Conservation (phyloP, 1,140 invertebrate species). For the Chironomus striatipennis region DNA sequence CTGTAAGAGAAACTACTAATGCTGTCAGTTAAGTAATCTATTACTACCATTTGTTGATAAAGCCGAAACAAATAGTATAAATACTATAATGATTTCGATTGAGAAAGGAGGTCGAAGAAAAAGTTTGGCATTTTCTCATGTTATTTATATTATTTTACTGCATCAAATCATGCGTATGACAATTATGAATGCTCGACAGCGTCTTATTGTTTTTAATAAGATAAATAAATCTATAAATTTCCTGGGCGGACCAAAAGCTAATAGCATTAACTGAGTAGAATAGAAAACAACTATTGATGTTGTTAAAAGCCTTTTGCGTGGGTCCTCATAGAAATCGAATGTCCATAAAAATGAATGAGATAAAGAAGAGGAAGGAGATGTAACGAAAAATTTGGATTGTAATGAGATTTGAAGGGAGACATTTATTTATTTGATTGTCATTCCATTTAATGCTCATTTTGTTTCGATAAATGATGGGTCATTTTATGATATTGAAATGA, state of each 20-base stretch:
- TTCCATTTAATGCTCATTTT: slow-evolving; percentile 15
- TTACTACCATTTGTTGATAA: no score
- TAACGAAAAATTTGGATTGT: neutral
- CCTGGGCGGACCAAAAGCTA: neutral
- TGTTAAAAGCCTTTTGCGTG: neutral
- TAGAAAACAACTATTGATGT: neutral
- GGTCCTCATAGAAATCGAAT: neutral
- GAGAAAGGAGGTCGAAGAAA: no score
- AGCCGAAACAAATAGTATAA: no score
- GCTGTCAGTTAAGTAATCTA: no score
- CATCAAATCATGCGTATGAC: neutral
- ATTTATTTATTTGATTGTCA: neutral
- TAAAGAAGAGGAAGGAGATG: neutral
- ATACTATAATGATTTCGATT: no score
- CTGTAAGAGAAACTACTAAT: no score
- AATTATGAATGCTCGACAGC: slow-evolving; percentile 19
- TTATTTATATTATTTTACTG: neutral
- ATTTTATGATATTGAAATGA: slow-evolving; percentile 1
- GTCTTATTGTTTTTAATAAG: slow-evolving; percentile 18
- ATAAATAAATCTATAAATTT: slow-evolving; percentile 24
- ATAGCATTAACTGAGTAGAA: neutral
- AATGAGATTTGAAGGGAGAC: neutral
- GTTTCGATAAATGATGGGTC: neutral
- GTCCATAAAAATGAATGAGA: neutral
- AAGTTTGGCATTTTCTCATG: no score